Conservation (phyloP, 2,113 vertebrate species). For the Formicarius rufipectus region DNA sequence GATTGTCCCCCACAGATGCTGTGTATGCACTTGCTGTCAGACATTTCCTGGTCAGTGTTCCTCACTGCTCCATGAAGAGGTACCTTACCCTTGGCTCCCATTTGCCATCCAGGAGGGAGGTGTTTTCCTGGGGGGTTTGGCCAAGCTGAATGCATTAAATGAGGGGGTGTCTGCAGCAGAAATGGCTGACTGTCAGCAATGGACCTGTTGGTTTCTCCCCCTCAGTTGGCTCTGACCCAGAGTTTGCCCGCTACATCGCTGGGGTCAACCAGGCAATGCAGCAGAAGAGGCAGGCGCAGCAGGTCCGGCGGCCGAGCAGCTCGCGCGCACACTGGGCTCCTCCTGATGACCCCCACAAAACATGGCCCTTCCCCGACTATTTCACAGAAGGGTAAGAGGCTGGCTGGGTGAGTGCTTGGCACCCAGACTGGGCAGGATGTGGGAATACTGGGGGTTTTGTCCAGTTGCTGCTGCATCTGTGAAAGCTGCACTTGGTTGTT, state of each 20-base stretch:
- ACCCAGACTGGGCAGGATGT: not conserved
- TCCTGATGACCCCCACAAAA: conserved; percentile 90
- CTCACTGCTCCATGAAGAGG: not conserved
- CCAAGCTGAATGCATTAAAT: conserved; percentile 41
- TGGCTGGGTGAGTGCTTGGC: not conserved
- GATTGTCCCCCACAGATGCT: not conserved
- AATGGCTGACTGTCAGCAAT: conserved; percentile 69
- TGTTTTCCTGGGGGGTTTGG: conserved; percentile 3
- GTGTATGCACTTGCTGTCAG: not conserved
- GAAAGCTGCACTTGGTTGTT: not conserved
- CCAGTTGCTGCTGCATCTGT: not conserved
- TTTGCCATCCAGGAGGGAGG: not conserved
- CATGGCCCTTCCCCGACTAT: conserved; percentile 94
- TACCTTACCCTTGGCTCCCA: conserved; percentile 13
- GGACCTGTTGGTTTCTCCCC: conserved; percentile 45
- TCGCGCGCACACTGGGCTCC: conserved; percentile 91
- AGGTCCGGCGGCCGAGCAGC: conserved; percentile 88
- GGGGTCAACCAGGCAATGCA: conserved; percentile 98
- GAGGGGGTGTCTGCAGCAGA: not conserved
- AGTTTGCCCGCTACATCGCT: conserved; percentile 96
- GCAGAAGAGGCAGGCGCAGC: conserved; percentile 94
- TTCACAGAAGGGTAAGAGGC: conserved; percentile 91
- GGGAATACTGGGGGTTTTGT: not conserved
- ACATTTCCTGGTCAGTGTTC: not conserved
- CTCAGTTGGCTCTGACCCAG: conserved; percentile 95